Evolutionary conservation across 2,797 vertebrate species (phyloP).

Genomic region (Sternotherus odoratus): DNA sequence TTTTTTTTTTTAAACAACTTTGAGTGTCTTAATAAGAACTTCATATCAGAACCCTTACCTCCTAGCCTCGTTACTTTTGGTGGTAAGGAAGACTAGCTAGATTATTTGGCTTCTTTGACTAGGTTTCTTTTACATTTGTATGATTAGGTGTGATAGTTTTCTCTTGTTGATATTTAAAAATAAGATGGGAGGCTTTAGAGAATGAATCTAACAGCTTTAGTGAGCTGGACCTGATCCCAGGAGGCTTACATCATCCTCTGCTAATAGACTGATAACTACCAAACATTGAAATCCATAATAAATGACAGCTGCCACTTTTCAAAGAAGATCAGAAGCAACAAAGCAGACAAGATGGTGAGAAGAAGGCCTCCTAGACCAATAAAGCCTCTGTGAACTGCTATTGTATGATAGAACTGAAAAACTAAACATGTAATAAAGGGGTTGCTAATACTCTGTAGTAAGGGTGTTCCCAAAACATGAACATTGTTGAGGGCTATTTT

Average conservation of each 20-base stretch:
- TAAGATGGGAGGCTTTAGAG: accelerated
- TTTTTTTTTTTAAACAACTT: too few species aligned
- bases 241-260: background rate
- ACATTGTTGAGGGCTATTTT: background rate
- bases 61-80: background rate
- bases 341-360: background rate
- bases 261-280: accelerated
- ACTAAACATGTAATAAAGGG: background rate
- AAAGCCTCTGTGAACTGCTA: background rate
- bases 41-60: background rate
- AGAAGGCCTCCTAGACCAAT: background rate
- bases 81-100: background rate
- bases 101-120: too few species aligned
- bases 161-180: background rate
- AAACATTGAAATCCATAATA: background rate
- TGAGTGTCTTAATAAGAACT: background rate
- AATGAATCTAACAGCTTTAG: background rate
- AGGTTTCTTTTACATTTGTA: too few species aligned
- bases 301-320: background rate
- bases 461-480: background rate
- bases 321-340: background rate
- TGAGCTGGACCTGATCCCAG: accelerated
- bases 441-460: background rate
- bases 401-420: background rate
- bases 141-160: accelerated